Conservation (phyloP, 2,797 vertebrate genomes). For the Glyptemys insculpta region DNA sequence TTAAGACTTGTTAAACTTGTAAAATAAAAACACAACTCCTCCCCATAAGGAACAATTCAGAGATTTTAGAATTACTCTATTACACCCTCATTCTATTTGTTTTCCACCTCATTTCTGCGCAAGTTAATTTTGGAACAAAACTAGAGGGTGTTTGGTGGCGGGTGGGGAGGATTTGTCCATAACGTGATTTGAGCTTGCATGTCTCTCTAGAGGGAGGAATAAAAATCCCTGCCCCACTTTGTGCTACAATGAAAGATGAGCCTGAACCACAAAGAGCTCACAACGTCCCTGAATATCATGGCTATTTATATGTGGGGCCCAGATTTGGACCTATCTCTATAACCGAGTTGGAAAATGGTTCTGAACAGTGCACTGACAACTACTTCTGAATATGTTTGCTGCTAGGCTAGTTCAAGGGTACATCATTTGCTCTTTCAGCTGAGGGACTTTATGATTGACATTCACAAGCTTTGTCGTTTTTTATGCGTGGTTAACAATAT, state of each 20-base stretch:
- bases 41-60: not conserved
- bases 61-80: not conserved
- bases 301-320: not conserved
- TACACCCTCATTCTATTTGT: not conserved
- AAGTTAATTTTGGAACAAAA: not conserved
- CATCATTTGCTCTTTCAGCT: not conserved
- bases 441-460: not conserved
- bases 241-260: not conserved
- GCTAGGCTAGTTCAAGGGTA: not conserved
- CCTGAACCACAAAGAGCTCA: not conserved
- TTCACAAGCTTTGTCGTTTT: not conserved
- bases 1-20: constrained; percentile 19
- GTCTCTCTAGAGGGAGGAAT: not conserved
- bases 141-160: not conserved
- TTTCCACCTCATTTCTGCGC: not conserved
- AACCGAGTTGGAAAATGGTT: not conserved
- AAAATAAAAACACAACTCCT: not conserved
- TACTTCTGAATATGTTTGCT: not conserved
- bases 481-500: not conserved
- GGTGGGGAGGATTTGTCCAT: not conserved
- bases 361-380: not conserved
- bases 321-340: not conserved
- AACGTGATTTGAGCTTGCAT: not conserved
- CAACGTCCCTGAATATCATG: not conserved
- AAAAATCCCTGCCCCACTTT: not conserved